These are phyloP conservation scores for Cuniculus paca DNA, from an alignment of 2,797 vertebrate genomes.

Conservation along the genomic window DNA sequence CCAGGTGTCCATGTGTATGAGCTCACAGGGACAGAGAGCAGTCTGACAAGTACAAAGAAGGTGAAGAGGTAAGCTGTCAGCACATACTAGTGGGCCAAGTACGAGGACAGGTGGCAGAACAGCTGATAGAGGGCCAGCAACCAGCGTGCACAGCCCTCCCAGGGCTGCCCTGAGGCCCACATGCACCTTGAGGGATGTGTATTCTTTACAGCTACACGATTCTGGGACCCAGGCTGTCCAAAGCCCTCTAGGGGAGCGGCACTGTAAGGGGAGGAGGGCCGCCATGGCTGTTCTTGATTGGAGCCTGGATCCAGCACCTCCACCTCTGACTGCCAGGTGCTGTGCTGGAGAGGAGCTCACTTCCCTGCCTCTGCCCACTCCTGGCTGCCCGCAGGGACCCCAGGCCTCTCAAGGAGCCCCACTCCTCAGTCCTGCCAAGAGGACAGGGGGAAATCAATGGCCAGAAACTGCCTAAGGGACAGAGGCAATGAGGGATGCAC, in stretches of 20 bases:
- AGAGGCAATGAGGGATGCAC: background rate
- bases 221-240: background rate
- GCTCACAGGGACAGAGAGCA: background rate
- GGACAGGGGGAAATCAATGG: background rate
- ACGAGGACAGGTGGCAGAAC: background rate
- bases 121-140: no score
- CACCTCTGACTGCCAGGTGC: fast-evolving
- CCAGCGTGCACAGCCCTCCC: background rate
- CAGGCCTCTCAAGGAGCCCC: background rate
- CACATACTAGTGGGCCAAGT: no score
- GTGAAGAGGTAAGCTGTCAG: background rate
- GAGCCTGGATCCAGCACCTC: background rate
- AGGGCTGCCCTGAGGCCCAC: background rate
- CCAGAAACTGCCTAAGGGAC: background rate
- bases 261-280: fast-evolving
- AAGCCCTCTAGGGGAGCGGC: background rate
- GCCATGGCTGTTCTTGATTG: fast-evolving
- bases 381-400: background rate
- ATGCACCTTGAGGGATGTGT: fast-evolving
- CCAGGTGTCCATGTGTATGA: background rate
- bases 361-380: background rate
- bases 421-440: background rate
- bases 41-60: background rate
- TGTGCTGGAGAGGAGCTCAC: background rate
- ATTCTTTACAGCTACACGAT: background rate